phyloP scores from a whole-genome alignment of 2,888 invertebrate species.

The Dryadula phaetusa region DNA sequence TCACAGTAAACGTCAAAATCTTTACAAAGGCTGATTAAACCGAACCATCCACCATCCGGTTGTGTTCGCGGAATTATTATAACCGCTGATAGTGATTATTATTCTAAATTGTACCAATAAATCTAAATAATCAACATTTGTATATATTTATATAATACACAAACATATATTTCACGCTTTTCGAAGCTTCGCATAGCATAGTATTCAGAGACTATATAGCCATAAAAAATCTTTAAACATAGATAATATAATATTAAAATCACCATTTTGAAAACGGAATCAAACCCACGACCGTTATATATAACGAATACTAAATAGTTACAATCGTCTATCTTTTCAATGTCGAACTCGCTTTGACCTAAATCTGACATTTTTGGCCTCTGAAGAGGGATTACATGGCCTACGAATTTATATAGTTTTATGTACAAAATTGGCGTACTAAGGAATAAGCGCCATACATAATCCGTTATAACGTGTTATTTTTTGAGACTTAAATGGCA shows the following conservation, averaged over 20 bases:
- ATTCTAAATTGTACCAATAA: background rate
- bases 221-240: no score
- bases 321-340: background rate
- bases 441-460: background rate
- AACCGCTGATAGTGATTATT: slow-evolving; percentile 1
- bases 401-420: slow-evolving; percentile 17
- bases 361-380: slow-evolving; percentile 28
- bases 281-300: background rate
- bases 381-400: slow-evolving; percentile 32
- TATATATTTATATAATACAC: no score
- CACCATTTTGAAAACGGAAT: no score
- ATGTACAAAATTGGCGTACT: background rate
- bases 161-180: no score
- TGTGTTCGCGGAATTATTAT: slow-evolving; percentile 2
- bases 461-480: slow-evolving; percentile 34
- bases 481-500: slow-evolving; percentile 1
- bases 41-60: slow-evolving; percentile 12
- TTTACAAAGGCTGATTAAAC: background rate
- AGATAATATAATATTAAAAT: no score
- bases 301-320: background rate
- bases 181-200: no score
- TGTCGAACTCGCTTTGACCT: slow-evolving; percentile 15
- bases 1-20: background rate
- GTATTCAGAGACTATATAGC: no score
- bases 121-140: background rate